phyloP scores from a whole-genome alignment of 2,797 vertebrate genomes.

The Spinus pinus region DNA sequence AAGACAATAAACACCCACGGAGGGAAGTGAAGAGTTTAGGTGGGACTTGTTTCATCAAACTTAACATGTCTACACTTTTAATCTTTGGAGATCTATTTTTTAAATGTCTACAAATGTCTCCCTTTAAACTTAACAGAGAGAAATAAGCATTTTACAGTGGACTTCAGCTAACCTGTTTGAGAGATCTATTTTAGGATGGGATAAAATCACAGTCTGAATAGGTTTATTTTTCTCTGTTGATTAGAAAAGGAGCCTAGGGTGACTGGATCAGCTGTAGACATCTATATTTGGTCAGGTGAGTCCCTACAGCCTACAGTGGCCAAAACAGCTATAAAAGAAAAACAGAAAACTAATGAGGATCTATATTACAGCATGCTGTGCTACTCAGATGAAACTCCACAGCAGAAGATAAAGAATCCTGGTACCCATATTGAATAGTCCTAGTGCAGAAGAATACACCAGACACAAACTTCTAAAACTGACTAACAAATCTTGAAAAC shows the following conservation, averaged over 20 bases:
- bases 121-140: neutral
- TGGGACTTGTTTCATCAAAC: neutral
- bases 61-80: neutral
- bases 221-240: constrained; percentile 40
- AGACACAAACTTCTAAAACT: neutral
- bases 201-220: constrained; percentile 10
- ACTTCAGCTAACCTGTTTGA: constrained; percentile 12
- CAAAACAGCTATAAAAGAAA: constrained; percentile 13
- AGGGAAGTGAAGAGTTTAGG: neutral
- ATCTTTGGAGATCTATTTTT: neutral
- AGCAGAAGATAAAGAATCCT: neutral
- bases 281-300: constrained; percentile 64
- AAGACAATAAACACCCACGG: neutral
- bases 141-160: neutral
- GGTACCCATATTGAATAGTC: neutral
- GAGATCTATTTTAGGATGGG: constrained; percentile 18
- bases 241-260: constrained; percentile 8
- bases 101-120: neutral
- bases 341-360: neutral
- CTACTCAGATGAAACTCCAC: neutral
- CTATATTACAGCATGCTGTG: neutral
- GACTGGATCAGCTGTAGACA: constrained; percentile 17
- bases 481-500: neutral
- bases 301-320: neutral
- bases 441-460: neutral